Base-by-base conservation (phyloP, 1,140 invertebrate species). In the Trichomalopsis sarcophagae region DNA sequence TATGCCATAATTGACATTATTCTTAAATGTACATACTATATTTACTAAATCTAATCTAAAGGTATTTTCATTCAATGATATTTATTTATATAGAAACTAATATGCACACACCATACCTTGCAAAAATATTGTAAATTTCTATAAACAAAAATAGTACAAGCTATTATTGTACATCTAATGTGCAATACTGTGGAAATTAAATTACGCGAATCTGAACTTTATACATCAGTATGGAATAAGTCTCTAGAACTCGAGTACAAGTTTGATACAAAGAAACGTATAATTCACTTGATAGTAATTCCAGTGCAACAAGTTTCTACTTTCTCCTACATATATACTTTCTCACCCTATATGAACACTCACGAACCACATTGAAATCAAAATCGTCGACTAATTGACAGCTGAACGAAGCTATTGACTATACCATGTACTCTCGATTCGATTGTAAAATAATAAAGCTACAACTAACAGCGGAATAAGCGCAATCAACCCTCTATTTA, bases 201-300 rank as follows among this genome's bases (percentile, higher is more conserved):
- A 62, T 62, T 62, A 62, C 21, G 1, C 17, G 55, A 4, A 5
- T 2, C 33, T 62, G 17, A 62, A 62, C 55, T 21, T 62, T 7
- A 33, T 33, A 17, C 55, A 62, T 62, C 17, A 21, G 55, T 21
- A 62, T 40, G 21, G 55, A 21, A n/a, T n/a, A 62, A 62, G 17
- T 21, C 55, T 62, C 55, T 62, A 62, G 55, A 62, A 62, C 14
- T 62, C 17, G 55, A 7, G 55, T 17, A 62, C 55, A 62, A 17
- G 2, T 17, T 62, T 62, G 55, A 62, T 62, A 62, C 17, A 62
- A n/a, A 62, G 55, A 62, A 62, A 62, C 14, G n/a, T n/a, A n/a
- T 62, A 62, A 62, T 62, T 21, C 55, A 62, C 55, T 62, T 62
- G 55, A 62, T 62, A 62, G n/a, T 62, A 62, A 62, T 62, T 62